Conservation (phyloP, 1,140 invertebrate genomes). For the Leptinotarsa texana region DNA sequence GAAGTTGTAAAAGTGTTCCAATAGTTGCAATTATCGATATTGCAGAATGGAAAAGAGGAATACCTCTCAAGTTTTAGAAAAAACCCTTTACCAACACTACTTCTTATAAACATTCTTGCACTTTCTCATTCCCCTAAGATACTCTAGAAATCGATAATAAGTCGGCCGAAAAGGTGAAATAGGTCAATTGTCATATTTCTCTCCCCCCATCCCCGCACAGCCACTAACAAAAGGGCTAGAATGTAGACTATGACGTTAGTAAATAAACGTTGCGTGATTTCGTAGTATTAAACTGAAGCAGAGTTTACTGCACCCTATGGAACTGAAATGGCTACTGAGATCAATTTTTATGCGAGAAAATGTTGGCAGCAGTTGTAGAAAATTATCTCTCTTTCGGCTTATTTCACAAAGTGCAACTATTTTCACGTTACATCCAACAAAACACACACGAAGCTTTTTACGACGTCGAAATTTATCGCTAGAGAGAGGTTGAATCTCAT, state of each 20-base stretch:
- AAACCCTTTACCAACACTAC: too few relatives aligned
- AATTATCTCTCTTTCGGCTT: neutral
- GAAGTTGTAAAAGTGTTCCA: too few relatives aligned
- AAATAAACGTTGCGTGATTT: slow-evolving; percentile 1
- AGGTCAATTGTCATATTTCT: neutral
- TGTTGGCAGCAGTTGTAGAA: slow-evolving; percentile 3
- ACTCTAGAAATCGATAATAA: too few relatives aligned
- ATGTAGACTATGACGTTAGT: neutral
- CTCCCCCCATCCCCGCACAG: neutral
- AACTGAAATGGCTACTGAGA: slow-evolving; percentile 5
- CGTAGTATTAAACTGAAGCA: neutral
- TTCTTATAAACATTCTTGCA: too few relatives aligned
- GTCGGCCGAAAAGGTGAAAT: neutral
- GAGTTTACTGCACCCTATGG: neutral
- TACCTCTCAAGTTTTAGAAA: too few relatives aligned
- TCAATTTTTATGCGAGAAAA: slow-evolving; percentile 4
- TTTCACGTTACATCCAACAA: neutral
- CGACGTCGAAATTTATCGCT: too few relatives aligned
- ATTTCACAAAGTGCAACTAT: neutral
- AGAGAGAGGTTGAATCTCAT: too few relatives aligned
- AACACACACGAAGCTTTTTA: neutral
- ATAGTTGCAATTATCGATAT: too few relatives aligned
- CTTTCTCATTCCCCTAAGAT: too few relatives aligned
- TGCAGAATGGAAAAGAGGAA: too few relatives aligned
- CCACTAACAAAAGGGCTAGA: neutral